Evolutionary conservation across 2,113 vertebrate genomes (phyloP), one percentile per base, ranked within the genome.

Genomic region (Tiliqua scincoides): DNA sequence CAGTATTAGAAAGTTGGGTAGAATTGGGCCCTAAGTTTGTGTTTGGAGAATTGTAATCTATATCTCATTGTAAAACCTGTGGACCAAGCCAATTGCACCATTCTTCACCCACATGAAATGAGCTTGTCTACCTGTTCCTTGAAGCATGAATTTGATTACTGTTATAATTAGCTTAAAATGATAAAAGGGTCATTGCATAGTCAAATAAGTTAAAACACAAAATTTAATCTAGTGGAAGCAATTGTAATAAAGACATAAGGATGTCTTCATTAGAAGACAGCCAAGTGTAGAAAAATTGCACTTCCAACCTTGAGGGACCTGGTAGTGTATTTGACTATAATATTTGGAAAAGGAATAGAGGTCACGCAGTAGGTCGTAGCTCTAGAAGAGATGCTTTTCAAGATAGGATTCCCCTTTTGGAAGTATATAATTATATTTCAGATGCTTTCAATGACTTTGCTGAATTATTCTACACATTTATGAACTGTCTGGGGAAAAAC

Each of bases 401-500:
- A 20, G 89, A 79, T 93, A 92, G 93, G 90, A 93, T 94, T 92
- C 82, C 59, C 80, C 52, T 83, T 25, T 32, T 91, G 90, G 74
- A 91, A 40, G 12, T 78, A 65, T 90, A 86, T 93, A 91, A 90
- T 93, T 91, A 61, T 92, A 72, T 94, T 88, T 92, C 86, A 77
- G 87, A 72, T 82, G 54, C 90, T 1, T 79, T 87, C 84, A 93
- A 32, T 75, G 85, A 89, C 88, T 93, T 93, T 89, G 91, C 71
- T 91, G 90, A 85, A 32, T 88, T 93, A 89, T 76, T 87, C 83
- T 89, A 85, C 78, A 90, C 83, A 57, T 88, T 93, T 85, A 71
- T 91, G 85, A 67, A 27, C 90, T 84, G 2, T 40, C 79, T 84
- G 78, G 80, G 59, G 4, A 30, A 4, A 1, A 78, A 87, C 86